These are phyloP conservation scores for Dynastes grantii DNA, from an alignment of 2,888 invertebrate genomes.

Conservation along the genomic window DNA sequence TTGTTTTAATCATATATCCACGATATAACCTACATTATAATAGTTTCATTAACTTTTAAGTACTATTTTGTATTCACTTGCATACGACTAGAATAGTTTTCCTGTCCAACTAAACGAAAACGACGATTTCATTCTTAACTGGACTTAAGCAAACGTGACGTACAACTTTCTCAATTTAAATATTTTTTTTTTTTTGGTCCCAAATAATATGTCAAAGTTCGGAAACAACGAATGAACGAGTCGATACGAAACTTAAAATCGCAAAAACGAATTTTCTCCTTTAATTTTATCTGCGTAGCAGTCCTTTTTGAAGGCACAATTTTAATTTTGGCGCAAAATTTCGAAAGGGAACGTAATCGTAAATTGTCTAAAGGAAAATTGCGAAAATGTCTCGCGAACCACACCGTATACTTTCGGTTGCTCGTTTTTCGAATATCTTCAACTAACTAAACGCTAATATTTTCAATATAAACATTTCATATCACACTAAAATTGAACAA, in stretches of 20 bases:
- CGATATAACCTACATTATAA: background rate
- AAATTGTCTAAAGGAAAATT: background rate
- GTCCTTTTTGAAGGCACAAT: slow-evolving; percentile 66
- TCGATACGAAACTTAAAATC: slow-evolving; percentile 26
- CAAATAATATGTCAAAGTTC: slow-evolving; percentile 63
- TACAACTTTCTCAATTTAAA: background rate
- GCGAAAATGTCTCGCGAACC: slow-evolving; percentile 19
- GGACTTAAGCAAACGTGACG: background rate
- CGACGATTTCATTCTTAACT: background rate
- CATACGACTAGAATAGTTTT: slow-evolving; percentile 25
- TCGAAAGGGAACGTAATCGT: background rate
- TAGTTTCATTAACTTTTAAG: slow-evolving; percentile 2
- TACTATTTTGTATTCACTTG: slow-evolving; percentile 30
- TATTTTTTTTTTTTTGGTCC: slow-evolving; percentile 62
- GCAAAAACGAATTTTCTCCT: slow-evolving; percentile 25
- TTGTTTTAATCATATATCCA: slow-evolving; percentile 15
- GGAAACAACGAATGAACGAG: slow-evolving; percentile 28
- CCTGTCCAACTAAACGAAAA: slow-evolving; percentile 31
- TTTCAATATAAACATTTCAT: slow-evolving; percentile 32
- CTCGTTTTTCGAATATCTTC: slow-evolving; percentile 2
- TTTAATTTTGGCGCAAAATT: slow-evolving; percentile 56
- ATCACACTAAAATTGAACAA: slow-evolving; percentile 46
- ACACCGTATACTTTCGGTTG: background rate
- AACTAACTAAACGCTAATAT: slow-evolving; percentile 28
- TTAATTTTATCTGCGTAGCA: slow-evolving; percentile 52